These are phyloP conservation scores for Vulpes ferrilata DNA, from an alignment of 2,113 vertebrate species.

Conservation along the genomic window DNA sequence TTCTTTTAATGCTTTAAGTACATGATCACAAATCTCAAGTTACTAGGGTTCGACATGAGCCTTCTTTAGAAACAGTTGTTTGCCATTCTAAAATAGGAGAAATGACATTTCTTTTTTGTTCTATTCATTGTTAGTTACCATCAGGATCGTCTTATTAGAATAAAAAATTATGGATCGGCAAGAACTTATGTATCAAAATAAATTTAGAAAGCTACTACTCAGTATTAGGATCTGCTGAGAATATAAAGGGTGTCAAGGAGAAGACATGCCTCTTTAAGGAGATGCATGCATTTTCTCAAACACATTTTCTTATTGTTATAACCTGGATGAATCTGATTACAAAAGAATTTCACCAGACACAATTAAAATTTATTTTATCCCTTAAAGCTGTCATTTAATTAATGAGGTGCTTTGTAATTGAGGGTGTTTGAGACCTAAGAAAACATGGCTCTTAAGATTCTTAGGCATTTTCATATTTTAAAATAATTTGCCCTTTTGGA, in stretches of 20 bases:
- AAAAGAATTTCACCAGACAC: neutral
- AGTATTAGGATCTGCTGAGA: neutral
- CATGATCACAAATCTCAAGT: neutral
- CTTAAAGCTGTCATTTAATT: conserved; percentile 15
- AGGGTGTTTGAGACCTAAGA: neutral
- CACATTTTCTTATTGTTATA: conserved; percentile 45
- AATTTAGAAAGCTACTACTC: neutral
- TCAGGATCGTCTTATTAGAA: neutral
- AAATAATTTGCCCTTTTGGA: neutral
- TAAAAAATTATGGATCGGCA: neutral
- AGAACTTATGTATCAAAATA: neutral
- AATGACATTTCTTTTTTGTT: neutral
- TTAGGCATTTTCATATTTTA: conserved; percentile 29
- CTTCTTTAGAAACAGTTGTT: neutral
- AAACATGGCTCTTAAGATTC: conserved; percentile 34
- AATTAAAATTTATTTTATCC: neutral
- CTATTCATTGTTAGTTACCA: neutral
- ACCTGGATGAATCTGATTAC: neutral
- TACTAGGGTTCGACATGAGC: neutral
- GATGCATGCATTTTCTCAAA: conserved; percentile 10
- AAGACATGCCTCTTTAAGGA: neutral
- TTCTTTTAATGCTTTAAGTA: neutral
- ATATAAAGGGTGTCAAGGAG: neutral
- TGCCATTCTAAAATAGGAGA: neutral
- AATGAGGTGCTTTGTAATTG: neutral